Conservation (phyloP, 2,888 invertebrate genomes). For the Atrina japonica region DNA sequence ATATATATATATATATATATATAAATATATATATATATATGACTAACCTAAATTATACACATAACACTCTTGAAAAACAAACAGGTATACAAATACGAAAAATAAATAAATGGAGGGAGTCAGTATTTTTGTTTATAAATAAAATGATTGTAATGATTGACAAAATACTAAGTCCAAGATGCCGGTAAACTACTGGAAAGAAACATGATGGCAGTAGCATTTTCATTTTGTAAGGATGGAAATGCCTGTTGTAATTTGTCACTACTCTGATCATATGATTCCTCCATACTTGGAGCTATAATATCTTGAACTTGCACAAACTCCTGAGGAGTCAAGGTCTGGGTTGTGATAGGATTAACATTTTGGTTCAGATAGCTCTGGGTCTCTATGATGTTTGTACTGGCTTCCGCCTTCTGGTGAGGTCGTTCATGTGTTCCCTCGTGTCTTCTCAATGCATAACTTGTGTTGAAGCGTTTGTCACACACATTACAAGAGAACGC, state of each 20-base stretch:
- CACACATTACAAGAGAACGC: constrained; percentile 78
- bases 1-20: too few species aligned
- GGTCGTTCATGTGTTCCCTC: constrained; percentile 71
- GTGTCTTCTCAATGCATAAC: constrained; percentile 80
- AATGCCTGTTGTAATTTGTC: constrained; percentile 36
- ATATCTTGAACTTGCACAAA: constrained; percentile 37
- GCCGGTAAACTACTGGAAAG: constrained; percentile 16
- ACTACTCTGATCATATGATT: constrained; percentile 21
- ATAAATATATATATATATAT: too few species aligned
- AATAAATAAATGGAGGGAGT: too few species aligned
- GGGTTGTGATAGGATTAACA: neutral
- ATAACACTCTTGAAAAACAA: too few species aligned
- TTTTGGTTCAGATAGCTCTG: constrained; percentile 16
- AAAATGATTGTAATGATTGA: neutral
- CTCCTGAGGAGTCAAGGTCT: constrained; percentile 15
- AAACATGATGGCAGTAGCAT: constrained; percentile 38
- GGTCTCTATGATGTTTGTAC: neutral
- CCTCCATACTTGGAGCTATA: constrained; percentile 21
- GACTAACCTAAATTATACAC: too few species aligned
- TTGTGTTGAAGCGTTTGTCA: constrained; percentile 80
- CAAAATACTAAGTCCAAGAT: constrained; percentile 11
- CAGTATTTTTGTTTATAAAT: too few species aligned
- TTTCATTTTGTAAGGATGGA: constrained; percentile 23
- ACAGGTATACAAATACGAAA: too few species aligned
- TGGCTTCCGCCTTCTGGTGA: neutral